Conservation (phyloP, 2,797 vertebrate genomes). For the Dipus sagitta region DNA sequence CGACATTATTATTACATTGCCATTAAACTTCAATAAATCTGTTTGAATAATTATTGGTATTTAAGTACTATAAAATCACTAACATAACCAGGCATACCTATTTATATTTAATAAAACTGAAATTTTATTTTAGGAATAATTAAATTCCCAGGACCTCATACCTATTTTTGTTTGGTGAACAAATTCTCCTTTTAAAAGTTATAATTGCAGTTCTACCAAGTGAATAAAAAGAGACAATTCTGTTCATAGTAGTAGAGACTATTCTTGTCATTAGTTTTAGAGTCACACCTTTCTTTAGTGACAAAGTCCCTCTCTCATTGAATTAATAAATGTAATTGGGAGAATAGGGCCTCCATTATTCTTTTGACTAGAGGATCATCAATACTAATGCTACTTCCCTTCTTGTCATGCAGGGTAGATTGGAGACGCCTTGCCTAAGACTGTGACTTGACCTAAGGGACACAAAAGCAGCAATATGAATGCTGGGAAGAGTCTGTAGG, state of each 20-base stretch:
- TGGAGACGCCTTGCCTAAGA: background rate
- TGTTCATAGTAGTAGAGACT: constrained; percentile 22
- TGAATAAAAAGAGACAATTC: constrained; percentile 62
- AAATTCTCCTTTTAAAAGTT: constrained; percentile 52
- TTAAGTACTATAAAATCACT: constrained; percentile 80
- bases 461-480: constrained; percentile 5
- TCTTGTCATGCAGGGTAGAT: background rate
- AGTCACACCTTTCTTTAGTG: background rate
- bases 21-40: constrained; percentile 87
- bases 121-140: constrained; percentile 71
- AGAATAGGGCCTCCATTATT: constrained; percentile 7
- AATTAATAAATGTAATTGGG: constrained; percentile 59
- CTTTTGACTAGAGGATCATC: background rate
- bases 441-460: background rate
- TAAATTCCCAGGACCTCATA: constrained; percentile 64
- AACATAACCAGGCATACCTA: constrained; percentile 73
- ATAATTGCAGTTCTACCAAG: background rate
- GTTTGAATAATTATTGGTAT: constrained; percentile 85
- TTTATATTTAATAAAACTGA: constrained; percentile 74
- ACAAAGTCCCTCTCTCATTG: constrained; percentile 12
- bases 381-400: background rate
- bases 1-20: constrained; percentile 83
- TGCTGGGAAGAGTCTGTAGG: background rate
- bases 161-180: constrained; percentile 35
- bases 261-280: constrained; percentile 24